These are phyloP conservation scores for Papilio polytes DNA, from an alignment of 1,140 invertebrate species.

Conservation along the genomic window DNA sequence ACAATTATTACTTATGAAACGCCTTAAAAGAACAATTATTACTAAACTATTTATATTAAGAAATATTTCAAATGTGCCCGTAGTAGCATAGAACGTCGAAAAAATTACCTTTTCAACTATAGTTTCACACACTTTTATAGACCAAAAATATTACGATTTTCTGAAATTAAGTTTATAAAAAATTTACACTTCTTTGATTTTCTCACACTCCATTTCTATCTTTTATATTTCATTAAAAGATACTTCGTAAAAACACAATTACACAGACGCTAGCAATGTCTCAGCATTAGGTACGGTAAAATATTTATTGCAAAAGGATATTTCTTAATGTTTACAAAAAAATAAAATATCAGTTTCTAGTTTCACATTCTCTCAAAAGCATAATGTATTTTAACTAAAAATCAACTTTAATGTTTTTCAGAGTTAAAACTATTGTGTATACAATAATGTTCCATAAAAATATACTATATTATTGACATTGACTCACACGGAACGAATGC, in stretches of 20 bases:
- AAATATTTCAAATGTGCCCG: too few species aligned
- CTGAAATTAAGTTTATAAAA: not conserved
- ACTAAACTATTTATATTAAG: too few species aligned
- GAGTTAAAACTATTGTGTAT: not conserved
- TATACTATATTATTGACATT: constrained; percentile 19
- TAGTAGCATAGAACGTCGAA: too few species aligned
- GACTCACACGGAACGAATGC: constrained; percentile 19
- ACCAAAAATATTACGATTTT: not conserved
- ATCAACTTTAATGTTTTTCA: constrained; percentile 63
- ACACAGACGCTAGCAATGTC: not conserved
- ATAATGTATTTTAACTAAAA: constrained; percentile 16
- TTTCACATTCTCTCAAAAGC: not conserved
- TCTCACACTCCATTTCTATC: not conserved
- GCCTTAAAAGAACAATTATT: too few species aligned
- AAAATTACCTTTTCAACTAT: too few species aligned
- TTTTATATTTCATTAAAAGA: not conserved
- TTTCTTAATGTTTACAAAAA: constrained; percentile 30
- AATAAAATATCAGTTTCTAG: not conserved
- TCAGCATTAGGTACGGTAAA: not conserved
- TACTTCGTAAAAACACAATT: not conserved
- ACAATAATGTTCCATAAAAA: not conserved
- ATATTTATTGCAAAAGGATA: not conserved
- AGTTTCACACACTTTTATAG: too few species aligned
- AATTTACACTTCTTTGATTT: not conserved
- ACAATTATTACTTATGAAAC: too few species aligned